Evolutionary conservation across 2,113 vertebrate species (phyloP).

Genomic region (Baryphthengus martii): DNA sequence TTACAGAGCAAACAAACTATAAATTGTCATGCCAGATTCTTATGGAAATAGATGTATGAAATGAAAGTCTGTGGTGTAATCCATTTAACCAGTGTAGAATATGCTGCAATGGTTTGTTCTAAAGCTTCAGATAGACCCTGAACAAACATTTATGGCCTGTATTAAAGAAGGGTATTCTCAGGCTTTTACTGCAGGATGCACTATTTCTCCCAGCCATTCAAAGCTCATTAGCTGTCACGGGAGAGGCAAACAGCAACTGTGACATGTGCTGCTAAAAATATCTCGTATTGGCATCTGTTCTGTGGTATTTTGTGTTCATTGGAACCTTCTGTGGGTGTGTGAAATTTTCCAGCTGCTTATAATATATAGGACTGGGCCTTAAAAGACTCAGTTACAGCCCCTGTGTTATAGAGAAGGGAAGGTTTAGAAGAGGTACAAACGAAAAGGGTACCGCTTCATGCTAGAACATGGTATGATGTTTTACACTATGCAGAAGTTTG

Average conservation of each 20-base stretch:
- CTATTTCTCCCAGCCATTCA: constrained; percentile 53
- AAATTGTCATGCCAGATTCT: neutral
- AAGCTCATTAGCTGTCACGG: constrained; percentile 65
- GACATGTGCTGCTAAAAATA: constrained; percentile 74
- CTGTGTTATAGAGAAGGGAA: neutral
- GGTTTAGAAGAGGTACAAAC: neutral
- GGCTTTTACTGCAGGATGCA: constrained; percentile 43
- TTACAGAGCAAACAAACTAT: constrained; percentile 4
- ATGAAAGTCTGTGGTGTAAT: neutral
- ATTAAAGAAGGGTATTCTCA: neutral
- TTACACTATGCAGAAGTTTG: neutral
- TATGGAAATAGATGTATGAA: constrained; percentile 51
- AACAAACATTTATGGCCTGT: constrained; percentile 36
- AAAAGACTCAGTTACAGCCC: constrained; percentile 36
- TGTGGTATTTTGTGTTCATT: constrained; percentile 70
- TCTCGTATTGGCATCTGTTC: constrained; percentile 70
- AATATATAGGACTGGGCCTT: constrained; percentile 43
- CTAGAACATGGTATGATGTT: neutral
- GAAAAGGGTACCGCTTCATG: neutral
- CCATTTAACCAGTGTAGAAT: neutral
- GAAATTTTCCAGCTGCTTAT: constrained; percentile 77
- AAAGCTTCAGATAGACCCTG: constrained; percentile 1
- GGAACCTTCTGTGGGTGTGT: constrained; percentile 68
- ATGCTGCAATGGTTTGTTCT: neutral
- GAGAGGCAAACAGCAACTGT: constrained; percentile 69